Evolutionary conservation across 2,113 vertebrate species (phyloP), one percentile per base, ranked within the genome.

Genomic region (Aphelocoma coerulescens): DNA sequence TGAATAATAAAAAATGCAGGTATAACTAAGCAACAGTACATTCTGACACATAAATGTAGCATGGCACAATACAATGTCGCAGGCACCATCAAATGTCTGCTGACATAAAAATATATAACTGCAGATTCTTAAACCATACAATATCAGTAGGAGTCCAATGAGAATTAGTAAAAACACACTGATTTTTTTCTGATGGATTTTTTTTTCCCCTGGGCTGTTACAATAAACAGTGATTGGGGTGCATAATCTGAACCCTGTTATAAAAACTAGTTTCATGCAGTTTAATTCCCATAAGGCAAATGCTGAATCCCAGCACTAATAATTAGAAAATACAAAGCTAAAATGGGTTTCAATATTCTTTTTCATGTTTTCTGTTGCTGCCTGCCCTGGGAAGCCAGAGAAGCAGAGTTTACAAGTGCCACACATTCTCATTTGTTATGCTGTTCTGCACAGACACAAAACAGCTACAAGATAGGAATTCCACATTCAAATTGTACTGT

Each of bases 281-380:
- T 39, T 80, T 62, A 83, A 88, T 88, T 75, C 77, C 55, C 63
- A 57, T 24, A 81, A 89, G 49, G 37, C 69, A 12, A 67, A 54
- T 10, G 10, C 8, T 61, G 77, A 72, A 74, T 85, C 35, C 52
- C 43, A 76, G 41, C 18, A 61, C 49, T 78, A 87, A 82, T 73
- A 84, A 92, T 85, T 92, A 68, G 35, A 93, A 97, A 79, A 91
- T 35, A 68, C 20, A 89, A 89, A 90, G 37, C 44, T 74, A 66
- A 83, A 95, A 85, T n/a, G 14, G 18, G 9, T 73, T 79, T 91
- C 74, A 63, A 59, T 61, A 72, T 80, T 87, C 28, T 76, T 73
- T 87, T 82, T 92, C 59, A 16, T 69, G 35, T 58, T 93, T 75
- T 59, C 57, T 52, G 46, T 73, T 55, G 28, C 21, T 91, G 83